Base-by-base conservation (phyloP, 23 tunicate genomes). In the Phallusia fumigata region DNA sequence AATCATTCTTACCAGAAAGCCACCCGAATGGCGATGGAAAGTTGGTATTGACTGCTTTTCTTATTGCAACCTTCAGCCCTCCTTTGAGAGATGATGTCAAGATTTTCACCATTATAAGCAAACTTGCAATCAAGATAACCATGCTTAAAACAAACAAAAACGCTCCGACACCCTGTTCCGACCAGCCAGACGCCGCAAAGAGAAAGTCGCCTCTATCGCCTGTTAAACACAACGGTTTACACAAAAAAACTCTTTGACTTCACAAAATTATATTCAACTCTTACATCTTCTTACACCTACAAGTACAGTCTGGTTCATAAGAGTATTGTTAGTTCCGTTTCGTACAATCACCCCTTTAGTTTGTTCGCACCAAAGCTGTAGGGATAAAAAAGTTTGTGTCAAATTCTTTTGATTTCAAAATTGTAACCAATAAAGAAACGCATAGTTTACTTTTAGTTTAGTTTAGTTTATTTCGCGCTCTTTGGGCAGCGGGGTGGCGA, bases 11-110 rank as follows among this genome's bases (percentile, higher is more conserved):
- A 88, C 93, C 83, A 65, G 93, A 79, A 26, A 88, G 75, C 93
- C 93, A 88, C 36, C 87, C 93, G 31, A 88, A 88, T n/a, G 93
- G 93, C 22, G 36, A 18, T 36, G 84, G 87, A 44, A 84, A 73
- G 53, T 88, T 79, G 22, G 93, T 88, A 47, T 88, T 84, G 64
- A 88, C 30, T 1, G 81, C 87, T 53, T 88, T 88, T 8, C 76
- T 52, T 10, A 88, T 83, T 12, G 79, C 53, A 35, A 18, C 45
- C 31, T 80, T 73, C 11, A 88, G 53, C 0, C 87, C 73, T 79
- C 93, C 87, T 52, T 84, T 79, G 30, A 88, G 35, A 77, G 77
- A 73, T 19, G 91, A 88, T 44, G 82, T 88, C 33, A 88, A 76
- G 30, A 88, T 33, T 53, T 88, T 88, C 10, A 88, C 93, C 93